Conservation (phyloP, 92 coral and sea anemone species). For the Umimayanthus kanabou region DNA sequence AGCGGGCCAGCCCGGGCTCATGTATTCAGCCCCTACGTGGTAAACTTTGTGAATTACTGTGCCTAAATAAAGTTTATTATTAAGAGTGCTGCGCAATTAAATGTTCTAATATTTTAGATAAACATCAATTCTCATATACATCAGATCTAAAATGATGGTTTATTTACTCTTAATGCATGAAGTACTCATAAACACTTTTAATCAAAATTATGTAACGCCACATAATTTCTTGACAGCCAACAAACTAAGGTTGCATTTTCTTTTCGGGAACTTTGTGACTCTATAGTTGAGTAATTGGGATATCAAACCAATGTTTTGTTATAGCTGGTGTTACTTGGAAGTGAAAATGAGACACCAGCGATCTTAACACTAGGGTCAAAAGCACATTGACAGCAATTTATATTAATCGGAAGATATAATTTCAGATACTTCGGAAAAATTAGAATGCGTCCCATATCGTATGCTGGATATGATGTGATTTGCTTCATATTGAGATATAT, state of each 20-base stretch:
- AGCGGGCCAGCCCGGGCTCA: too few relatives aligned
- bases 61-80: too few relatives aligned
- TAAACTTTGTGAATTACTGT: too few relatives aligned
- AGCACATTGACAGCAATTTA: background rate
- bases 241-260: background rate
- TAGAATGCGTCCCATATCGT: background rate
- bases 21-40: too few relatives aligned
- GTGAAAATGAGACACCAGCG: background rate
- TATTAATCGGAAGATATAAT: background rate
- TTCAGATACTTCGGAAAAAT: background rate
- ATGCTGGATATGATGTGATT: background rate
- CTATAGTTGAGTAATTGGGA: background rate
- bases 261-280: too few relatives aligned
- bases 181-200: background rate
- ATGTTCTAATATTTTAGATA: too few relatives aligned
- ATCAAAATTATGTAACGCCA: background rate
- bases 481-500: too few relatives aligned
- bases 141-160: background rate
- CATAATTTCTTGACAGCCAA: background rate
- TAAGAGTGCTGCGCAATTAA: too few relatives aligned
- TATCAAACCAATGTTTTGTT: background rate
- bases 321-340: constrained; percentile 3
- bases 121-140: too few relatives aligned
- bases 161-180: too few relatives aligned
- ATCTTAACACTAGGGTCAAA: background rate